Evolutionary conservation across 2,888 invertebrate genomes (phyloP).

Genomic region (Cephalotes varians): DNA sequence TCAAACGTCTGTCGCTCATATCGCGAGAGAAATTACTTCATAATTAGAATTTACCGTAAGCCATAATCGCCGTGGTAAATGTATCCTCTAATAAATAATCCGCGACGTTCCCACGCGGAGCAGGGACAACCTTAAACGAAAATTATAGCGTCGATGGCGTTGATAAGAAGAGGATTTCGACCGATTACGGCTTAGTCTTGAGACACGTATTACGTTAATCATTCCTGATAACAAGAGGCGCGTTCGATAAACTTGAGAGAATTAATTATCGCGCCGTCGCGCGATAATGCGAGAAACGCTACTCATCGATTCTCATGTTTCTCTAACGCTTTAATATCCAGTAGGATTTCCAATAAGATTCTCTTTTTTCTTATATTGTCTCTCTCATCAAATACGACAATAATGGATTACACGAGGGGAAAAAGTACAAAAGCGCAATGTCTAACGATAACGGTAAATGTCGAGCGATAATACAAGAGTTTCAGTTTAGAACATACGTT

Average conservation of each 20-base stretch:
- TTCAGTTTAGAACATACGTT: slow-evolving; percentile 2
- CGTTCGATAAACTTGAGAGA: slow-evolving; percentile 40
- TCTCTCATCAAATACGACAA: not conserved
- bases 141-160: slow-evolving; percentile 46
- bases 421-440: not conserved
- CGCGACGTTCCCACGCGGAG: slow-evolving; percentile 14
- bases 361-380: not conserved
- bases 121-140: slow-evolving; percentile 6
- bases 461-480: not conserved
- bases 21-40: slow-evolving; percentile 11
- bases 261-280: slow-evolving; percentile 40
- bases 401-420: not conserved
- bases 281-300: slow-evolving; percentile 32
- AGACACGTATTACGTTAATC: slow-evolving; percentile 55
- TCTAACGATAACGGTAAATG: not conserved
- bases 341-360: too few relatives aligned
- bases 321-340: not conserved
- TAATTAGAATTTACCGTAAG: slow-evolving; percentile 29
- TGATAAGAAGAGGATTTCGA: slow-evolving; percentile 45
- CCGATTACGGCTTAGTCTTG: slow-evolving; percentile 38
- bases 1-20: slow-evolving; percentile 23
- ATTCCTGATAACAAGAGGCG: slow-evolving; percentile 40
- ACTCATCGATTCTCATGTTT: slow-evolving; percentile 3
- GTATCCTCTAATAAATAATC: slow-evolving; percentile 38
- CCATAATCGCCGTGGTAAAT: slow-evolving; percentile 17